Base-by-base conservation (phyloP, 2,113 vertebrate species). In the Mesoclemmys tuberculata region DNA sequence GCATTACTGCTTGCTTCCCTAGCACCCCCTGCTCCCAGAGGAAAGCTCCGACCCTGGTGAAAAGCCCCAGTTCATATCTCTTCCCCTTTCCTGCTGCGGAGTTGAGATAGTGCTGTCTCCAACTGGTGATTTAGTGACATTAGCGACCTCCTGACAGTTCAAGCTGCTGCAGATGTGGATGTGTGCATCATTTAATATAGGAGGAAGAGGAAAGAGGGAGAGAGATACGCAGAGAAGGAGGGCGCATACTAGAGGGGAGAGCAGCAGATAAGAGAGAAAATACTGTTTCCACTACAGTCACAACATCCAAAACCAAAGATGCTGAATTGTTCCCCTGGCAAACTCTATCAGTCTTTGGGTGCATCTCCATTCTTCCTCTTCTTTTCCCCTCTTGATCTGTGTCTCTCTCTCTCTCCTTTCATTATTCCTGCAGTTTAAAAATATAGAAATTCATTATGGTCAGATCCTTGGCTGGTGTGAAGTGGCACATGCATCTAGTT, bases 71-170 rank as follows among this genome's bases (percentile, higher is more conserved):
- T 29, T 44, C 19, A 3, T 91, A 13, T 87, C 55, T 83, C 82
- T 51, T 80, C 48, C 75, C 87, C 35, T 55, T 2, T 64, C 16
- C 61, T 77, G 58, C 41, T 84, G 78, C 31, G 24, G 29, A 13
- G 74, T 22, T 19, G 24, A 90, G 89, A 80, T 91, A 91, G 78
- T 31, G 54, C 85, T 26, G 19, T 77, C 86, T 82, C 82, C 46
- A 21, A 21, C 54, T 44, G 61, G 80, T 91, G 89, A 85, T 91
- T 52, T 38, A 77, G 93, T 81, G 93, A 91, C 75, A 80, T 88
- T 26, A 21, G 74, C 10, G 55, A 81, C 54, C 85, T 88, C 81
- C 71, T 84, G 85, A 81, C 82, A 85, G 46, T 61, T 91, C 24
- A 52, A 21, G 74, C 49, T 41, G 49, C 71, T 35, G 64, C 85